These are phyloP conservation scores for Chionis minor DNA, from an alignment of 2,113 vertebrate genomes.

Conservation along the genomic window DNA sequence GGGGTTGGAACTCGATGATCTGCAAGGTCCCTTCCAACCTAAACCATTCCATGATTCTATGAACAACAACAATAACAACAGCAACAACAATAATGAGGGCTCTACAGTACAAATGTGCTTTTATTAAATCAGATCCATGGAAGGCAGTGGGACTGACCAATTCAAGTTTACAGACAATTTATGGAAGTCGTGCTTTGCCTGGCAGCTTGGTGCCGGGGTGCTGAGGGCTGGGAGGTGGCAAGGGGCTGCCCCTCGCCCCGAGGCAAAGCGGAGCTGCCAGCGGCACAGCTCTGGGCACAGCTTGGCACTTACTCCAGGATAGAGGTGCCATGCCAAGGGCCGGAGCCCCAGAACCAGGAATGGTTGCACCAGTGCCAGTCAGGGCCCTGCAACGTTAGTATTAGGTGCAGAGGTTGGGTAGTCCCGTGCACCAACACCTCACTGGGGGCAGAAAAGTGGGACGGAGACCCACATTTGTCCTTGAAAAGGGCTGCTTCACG, in stretches of 20 bases:
- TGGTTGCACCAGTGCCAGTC: fast-evolving
- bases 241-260: fast-evolving
- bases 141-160: background rate
- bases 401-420: background rate
- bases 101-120: background rate
- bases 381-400: too few relatives aligned
- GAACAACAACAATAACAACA: too few relatives aligned
- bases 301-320: fast-evolving
- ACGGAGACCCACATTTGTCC: background rate
- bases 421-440: too few relatives aligned
- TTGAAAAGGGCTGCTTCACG: background rate
- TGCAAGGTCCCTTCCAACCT: too few relatives aligned
- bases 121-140: fast-evolving
- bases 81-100: background rate
- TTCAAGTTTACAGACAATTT: background rate
- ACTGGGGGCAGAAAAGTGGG: background rate
- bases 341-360: background rate
- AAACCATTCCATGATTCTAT: too few relatives aligned
- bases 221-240: background rate
- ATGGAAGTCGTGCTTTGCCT: fast-evolving
- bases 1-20: too few relatives aligned
- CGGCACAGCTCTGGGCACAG: fast-evolving
- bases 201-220: fast-evolving
- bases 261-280: fast-evolving
- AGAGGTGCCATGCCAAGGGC: too few relatives aligned